phyloP scores from a whole-genome alignment of 1,140 invertebrate species.

The Solenopsis invicta region DNA sequence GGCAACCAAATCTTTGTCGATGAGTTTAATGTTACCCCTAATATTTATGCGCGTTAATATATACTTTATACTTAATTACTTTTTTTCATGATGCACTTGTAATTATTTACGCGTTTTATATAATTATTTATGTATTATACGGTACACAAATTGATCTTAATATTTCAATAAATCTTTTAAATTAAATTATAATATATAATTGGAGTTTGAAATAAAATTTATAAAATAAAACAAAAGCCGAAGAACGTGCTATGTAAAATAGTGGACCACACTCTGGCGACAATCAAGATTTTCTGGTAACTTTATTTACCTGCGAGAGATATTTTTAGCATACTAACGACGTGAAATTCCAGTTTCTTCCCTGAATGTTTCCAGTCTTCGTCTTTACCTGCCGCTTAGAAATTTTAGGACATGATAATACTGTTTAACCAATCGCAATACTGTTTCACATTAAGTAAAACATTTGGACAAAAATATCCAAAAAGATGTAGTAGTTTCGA shows the following conservation, averaged over 20 bases:
- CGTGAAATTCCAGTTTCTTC: constrained; percentile 50
- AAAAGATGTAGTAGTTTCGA: neutral
- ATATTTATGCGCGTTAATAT: neutral
- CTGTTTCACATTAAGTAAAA: neutral
- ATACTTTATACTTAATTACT: too few relatives aligned
- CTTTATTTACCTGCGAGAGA: constrained; percentile 24
- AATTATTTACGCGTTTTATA: constrained; percentile 12
- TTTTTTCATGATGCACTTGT: neutral
- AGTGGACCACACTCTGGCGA: neutral
- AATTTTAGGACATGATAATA: neutral
- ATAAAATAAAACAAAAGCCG: neutral
- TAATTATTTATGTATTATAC: neutral
- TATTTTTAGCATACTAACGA: constrained; percentile 53
- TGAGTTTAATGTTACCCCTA: neutral
- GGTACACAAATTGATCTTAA: neutral
- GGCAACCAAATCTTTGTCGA: neutral
- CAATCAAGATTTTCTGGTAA: constrained; percentile 27
- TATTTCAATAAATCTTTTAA: neutral
- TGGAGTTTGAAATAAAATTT: neutral
- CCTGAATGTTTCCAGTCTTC: constrained; percentile 35
- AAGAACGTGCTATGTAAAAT: neutral
- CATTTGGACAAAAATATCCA: too few relatives aligned
- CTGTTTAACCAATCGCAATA: neutral
- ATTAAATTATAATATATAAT: neutral
- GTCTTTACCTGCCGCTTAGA: neutral